These are phyloP conservation scores for Brachypodius melanocephalos DNA, from an alignment of 2,113 vertebrate species.

Conservation along the genomic window DNA sequence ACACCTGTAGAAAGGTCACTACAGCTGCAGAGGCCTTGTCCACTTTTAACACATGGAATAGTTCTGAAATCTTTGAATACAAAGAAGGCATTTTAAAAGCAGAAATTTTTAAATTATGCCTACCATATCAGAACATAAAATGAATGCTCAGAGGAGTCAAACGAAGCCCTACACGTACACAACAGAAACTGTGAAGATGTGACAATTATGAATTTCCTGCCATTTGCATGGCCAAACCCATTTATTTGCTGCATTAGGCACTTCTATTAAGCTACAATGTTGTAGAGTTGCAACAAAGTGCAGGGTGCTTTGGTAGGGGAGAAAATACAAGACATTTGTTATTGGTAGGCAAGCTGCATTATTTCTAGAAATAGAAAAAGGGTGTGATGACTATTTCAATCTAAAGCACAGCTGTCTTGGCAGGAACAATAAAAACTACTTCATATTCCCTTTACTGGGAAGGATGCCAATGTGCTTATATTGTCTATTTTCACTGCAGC, in stretches of 20 bases:
- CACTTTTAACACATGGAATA: neutral
- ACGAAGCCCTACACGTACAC: neutral
- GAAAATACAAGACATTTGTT: slow-evolving; percentile 24
- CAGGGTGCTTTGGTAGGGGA: neutral
- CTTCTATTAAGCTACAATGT: neutral
- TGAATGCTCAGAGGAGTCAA: neutral
- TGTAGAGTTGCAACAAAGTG: neutral
- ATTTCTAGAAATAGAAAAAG: slow-evolving; percentile 49
- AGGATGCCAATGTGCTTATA: slow-evolving; percentile 19
- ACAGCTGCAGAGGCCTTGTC: neutral
- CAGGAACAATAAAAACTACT: slow-evolving; percentile 36
- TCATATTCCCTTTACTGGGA: slow-evolving; percentile 40
- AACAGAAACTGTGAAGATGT: neutral
- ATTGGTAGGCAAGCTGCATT: slow-evolving; percentile 40
- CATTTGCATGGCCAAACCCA: neutral
- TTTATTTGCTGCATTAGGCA: neutral
- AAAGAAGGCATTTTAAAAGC: neutral
- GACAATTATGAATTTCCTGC: neutral
- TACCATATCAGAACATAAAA: neutral
- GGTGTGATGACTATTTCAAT: slow-evolving; percentile 21
- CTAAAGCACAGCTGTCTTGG: slow-evolving; percentile 29
- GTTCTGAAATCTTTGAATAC: neutral
- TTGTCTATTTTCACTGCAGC: slow-evolving; percentile 29
- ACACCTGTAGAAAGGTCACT: neutral
- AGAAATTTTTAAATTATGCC: neutral